Evolutionary conservation across 2,888 invertebrate species (phyloP), one percentile per base, ranked within the genome.

Genomic region (Homarus gammarus): DNA sequence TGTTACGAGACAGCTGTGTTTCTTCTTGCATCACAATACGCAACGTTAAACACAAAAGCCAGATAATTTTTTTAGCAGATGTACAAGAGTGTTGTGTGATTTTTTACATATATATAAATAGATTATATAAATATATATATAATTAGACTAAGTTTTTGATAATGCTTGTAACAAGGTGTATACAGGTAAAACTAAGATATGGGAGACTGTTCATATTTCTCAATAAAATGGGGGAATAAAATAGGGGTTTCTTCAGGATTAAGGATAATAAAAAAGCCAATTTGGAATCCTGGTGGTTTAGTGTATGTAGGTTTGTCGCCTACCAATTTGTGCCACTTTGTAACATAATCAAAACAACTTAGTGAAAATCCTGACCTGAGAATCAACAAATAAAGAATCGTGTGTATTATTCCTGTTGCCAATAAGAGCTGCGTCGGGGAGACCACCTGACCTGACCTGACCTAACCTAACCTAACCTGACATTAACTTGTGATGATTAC

Each of bases 111-210:
- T 81, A 51, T 61, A 81, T 81, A 72, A 51, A 68, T 51, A 79
- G 22, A 78, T 70, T 44, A 73, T 8, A 70, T 68, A 85, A 56
- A 83, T 64, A 83, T 15, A 79, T 79, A 75, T 51, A 84, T 75
- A 70, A 83, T 40, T 83, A 83, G 83, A 72, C 33, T 68, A 68
- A 70, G 56, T 73, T 84, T 84, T 84, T 84, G 75, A 84, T 84
- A 84, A 75, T 56, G 84, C 84, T 73, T 84, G 75, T 84, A 84
- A 75, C 44, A 56, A 49, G 51, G 51, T 77, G 51, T 56, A 18
- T 75, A 84, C 18, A 75, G 18, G 18, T 33, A 36, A 56, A 36
- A 56, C 40, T 40, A 40, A 75, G 40, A 44, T 12, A 31, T 18
- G 12, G 44, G 56, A 18, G 22, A 22, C 27, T 27, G 22, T 22